Conservation (phyloP, 1,140 invertebrate species). For the Monochamus saltuarius region DNA sequence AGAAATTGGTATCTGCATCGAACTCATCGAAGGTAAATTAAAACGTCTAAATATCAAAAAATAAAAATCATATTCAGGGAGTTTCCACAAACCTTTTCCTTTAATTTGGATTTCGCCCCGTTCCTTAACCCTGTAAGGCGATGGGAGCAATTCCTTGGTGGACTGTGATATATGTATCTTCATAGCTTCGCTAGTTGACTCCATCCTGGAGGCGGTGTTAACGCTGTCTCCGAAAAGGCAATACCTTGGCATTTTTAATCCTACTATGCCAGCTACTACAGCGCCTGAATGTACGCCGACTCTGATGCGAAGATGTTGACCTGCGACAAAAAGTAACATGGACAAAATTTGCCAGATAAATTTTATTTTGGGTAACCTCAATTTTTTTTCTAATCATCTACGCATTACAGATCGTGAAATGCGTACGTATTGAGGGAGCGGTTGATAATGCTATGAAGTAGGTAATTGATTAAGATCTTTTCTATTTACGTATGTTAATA, state of each 20-base stretch:
- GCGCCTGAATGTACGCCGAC: slow-evolving; percentile 89
- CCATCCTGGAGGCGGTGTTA: slow-evolving; percentile 90
- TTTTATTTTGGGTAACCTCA: too few species aligned
- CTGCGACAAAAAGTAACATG: slow-evolving; percentile 52
- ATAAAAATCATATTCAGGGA: too few species aligned
- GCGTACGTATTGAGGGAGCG: too few species aligned
- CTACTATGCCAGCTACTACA: slow-evolving; percentile 93
- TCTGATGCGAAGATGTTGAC: slow-evolving; percentile 83
- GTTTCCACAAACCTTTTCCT: slow-evolving; percentile 68
- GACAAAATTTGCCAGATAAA: slow-evolving; percentile 3
- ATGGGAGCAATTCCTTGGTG: slow-evolving; percentile 74
- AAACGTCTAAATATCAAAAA: too few species aligned
- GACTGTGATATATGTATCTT: slow-evolving; percentile 93
- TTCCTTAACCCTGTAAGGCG: slow-evolving; percentile 75
- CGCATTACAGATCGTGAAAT: too few species aligned
- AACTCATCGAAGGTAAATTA: too few species aligned
- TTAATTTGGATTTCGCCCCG: slow-evolving; percentile 83
- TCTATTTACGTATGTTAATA: too few species aligned
- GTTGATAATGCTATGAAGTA: neutral
- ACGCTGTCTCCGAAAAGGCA: slow-evolving; percentile 92
- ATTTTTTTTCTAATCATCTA: too few species aligned
- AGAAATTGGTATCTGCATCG: too few species aligned
- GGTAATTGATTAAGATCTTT: neutral
- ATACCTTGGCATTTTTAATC: slow-evolving; percentile 89
- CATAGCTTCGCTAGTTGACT: slow-evolving; percentile 88